Evolutionary conservation across 2,888 invertebrate genomes (phyloP), one percentile per base, ranked within the genome.

Genomic region (Drosophila mayaguana): DNA sequence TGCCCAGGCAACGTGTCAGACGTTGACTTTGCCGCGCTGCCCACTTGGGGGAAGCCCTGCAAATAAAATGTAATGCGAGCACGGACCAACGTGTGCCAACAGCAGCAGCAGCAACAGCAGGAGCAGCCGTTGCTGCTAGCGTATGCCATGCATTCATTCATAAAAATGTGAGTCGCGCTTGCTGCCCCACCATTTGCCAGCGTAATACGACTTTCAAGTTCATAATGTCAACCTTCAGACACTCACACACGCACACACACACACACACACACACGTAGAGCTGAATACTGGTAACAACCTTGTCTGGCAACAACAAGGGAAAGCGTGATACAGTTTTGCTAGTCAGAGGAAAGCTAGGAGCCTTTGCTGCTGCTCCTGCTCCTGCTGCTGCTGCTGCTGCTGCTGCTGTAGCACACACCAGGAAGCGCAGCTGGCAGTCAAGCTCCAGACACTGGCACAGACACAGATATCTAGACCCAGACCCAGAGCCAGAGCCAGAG

Each of bases 161-260:
- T 88, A 88, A 88, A 83, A 87, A 78, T 84, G 80, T 82, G 50
- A 38, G 57, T 38, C 40, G 32, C 56, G 56, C 54, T 32, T 9
- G 16, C 36, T 40, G 22, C 22, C n/a, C 16, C 45, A 22, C 22
- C 53, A 28, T 32, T 34, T 45, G 55, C 45, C 60, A 59, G 67
- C 50, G 78, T 75, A 78, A 75, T 80, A 85, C 87, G 81, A 83
- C 88, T 91, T 91, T 91, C 91, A 91, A 91, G 91, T 91, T 91
- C 91, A 91, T 88, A 91, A 91, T 90, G 91, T 91, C 91, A 91
- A 91, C 91, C 90, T 90, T 87, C 90, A 82, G 74, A 81, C 83
- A 79, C 78, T 65, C 40, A 53, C 62, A 69, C 42, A 80, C 66
- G 45, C 28, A 57, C 62, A 68, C 67, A 59, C 68, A 67, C 68